Evolutionary conservation across 2,888 invertebrate genomes (phyloP).

Genomic region (Marasmarcha lunaedactyla): DNA sequence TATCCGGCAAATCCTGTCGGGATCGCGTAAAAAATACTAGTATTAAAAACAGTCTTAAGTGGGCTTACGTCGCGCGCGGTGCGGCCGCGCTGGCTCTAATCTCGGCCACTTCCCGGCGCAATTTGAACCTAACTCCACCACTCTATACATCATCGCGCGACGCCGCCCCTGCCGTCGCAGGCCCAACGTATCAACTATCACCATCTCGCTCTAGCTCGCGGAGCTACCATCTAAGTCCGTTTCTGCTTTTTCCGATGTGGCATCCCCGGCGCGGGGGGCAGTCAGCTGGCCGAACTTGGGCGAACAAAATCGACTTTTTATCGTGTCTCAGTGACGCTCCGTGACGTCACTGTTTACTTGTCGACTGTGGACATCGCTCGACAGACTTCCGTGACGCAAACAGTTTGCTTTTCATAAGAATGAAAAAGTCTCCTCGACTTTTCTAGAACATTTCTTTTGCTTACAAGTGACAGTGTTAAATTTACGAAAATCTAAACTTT

Average conservation of each 20-base stretch:
- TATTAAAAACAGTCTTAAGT: slow-evolving; percentile 81
- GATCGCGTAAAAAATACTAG: slow-evolving; percentile 75
- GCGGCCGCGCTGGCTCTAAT: slow-evolving; percentile 76
- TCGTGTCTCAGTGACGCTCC: slow-evolving; percentile 62
- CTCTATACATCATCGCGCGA: slow-evolving; percentile 76
- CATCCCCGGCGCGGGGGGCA: slow-evolving; percentile 50
- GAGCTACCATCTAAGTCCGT: slow-evolving; percentile 18
- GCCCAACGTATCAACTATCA: slow-evolving; percentile 30
- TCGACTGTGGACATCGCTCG: slow-evolving; percentile 41
- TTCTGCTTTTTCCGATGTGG: slow-evolving; percentile 52
- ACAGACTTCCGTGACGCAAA: slow-evolving; percentile 32
- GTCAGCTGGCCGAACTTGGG: slow-evolving; percentile 70
- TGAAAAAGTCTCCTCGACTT: not conserved
- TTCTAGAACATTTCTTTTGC: not conserved
- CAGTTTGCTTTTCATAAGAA: not conserved
- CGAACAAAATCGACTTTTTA: slow-evolving; percentile 70
- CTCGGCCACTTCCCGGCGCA: slow-evolving; percentile 82
- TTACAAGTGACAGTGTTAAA: no score
- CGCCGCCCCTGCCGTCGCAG: slow-evolving; percentile 57
- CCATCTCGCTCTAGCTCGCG: slow-evolving; percentile 32
- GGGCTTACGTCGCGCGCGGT: slow-evolving; percentile 73
- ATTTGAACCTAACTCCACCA: slow-evolving; percentile 81
- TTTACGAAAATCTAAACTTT: no score
- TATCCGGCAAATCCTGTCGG: slow-evolving; percentile 69
- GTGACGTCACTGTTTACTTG: slow-evolving; percentile 69